phyloP scores from a whole-genome alignment of 2,888 invertebrate species.

The Oligia latruncula region DNA sequence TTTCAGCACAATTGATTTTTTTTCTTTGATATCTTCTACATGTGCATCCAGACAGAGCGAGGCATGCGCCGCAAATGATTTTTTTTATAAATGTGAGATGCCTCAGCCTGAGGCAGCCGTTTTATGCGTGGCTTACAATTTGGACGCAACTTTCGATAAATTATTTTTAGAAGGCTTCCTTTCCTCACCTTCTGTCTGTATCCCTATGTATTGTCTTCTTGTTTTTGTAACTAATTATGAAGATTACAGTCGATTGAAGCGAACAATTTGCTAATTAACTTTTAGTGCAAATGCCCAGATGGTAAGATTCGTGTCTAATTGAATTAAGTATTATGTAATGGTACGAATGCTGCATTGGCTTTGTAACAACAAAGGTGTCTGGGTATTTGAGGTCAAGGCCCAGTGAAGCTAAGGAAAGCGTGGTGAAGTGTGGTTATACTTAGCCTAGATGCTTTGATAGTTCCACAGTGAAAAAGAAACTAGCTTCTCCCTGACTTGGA shows the following conservation, averaged over 20 bases:
- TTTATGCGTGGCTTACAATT: background rate
- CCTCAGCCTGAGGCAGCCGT: no score
- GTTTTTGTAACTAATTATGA: conserved; percentile 11
- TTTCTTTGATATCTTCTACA: background rate
- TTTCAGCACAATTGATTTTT: background rate
- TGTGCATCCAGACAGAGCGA: no score
- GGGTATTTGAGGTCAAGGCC: background rate
- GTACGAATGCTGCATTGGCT: conserved; percentile 5
- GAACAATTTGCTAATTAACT: conserved; percentile 31
- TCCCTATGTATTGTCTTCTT: background rate
- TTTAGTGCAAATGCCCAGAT: conserved; percentile 28
- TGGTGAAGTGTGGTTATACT: background rate
- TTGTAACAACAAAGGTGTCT: background rate
- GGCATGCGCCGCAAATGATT: no score
- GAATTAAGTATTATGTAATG: conserved; percentile 8
- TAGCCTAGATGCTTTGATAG: background rate
- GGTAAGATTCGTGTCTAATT: conserved; percentile 6
- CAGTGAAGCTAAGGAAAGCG: background rate
- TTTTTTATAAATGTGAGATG: no score
- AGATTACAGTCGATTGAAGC: conserved; percentile 19
- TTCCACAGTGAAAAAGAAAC: background rate
- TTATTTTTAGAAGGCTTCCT: background rate
- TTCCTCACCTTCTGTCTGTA: conserved; percentile 17
- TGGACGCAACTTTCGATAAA: background rate
- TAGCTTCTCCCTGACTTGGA: background rate